These are phyloP conservation scores for Megalurothrips usitatus DNA, from an alignment of 2,888 invertebrate species.

Conservation along the genomic window DNA sequence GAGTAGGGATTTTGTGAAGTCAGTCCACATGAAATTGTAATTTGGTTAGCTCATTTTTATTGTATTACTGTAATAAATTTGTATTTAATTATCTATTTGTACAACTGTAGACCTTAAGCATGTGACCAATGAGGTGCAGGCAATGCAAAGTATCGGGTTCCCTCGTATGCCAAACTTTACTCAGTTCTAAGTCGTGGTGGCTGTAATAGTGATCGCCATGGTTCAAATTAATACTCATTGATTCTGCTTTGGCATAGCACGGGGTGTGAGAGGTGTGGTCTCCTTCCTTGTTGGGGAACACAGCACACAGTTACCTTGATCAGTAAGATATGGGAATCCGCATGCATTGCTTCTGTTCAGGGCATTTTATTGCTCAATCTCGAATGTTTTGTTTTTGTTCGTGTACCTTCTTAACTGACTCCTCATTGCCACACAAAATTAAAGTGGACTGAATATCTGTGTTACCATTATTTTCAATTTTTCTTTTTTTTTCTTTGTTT, in stretches of 20 bases:
- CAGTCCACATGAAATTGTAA: constrained; percentile 25
- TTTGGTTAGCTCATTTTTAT: constrained; percentile 25
- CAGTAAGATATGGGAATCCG: constrained; percentile 9
- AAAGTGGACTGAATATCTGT: constrained; percentile 26
- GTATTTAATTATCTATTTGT: constrained; percentile 23
- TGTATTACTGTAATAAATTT: constrained; percentile 24
- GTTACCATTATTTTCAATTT: constrained; percentile 25
- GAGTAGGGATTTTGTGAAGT: neutral
- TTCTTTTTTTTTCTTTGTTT: neutral
- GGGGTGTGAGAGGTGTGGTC: constrained; percentile 13
- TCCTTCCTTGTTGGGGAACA: constrained; percentile 1
- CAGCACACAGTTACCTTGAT: constrained; percentile 18
- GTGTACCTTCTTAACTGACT: constrained; percentile 22
- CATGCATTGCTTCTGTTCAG: constrained; percentile 3
- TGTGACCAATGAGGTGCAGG: constrained; percentile 23
- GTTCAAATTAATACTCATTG: constrained; percentile 14
- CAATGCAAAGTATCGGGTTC: constrained; percentile 2
- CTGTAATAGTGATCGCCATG: too few species aligned
- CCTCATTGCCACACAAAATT: constrained; percentile 26
- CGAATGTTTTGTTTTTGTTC: constrained; percentile 13
- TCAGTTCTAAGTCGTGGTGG: neutral
- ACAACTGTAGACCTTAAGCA: constrained; percentile 20
- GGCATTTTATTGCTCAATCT: constrained; percentile 19
- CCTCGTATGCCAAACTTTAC: constrained; percentile 9
- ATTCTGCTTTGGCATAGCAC: neutral